phyloP scores from a whole-genome alignment of 2,797 vertebrate genomes.

The Hafferia zeledoni region DNA sequence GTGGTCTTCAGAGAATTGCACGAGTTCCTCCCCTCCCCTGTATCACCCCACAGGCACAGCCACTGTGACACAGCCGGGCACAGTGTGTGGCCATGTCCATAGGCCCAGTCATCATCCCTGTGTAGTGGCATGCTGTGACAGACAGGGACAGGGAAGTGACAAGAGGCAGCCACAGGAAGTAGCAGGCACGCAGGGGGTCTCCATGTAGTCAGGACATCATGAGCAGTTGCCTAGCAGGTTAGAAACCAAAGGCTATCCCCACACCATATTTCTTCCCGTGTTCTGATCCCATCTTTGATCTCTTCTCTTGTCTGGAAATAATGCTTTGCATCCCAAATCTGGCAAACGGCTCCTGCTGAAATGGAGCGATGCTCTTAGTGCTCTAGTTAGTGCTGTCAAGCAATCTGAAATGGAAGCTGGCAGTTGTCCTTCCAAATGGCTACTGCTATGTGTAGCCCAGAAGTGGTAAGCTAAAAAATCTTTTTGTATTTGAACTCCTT shows the following conservation, averaged over 20 bases:
- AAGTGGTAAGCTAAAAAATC: slow-evolving; percentile 77
- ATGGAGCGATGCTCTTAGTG: slow-evolving; percentile 47
- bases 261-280: not conserved
- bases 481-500: slow-evolving; percentile 79
- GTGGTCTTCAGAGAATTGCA: not conserved
- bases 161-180: not conserved
- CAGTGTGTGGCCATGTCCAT: rapidly evolving
- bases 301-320: not conserved
- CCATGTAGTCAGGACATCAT: rapidly evolving
- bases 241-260: not conserved
- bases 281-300: not conserved
- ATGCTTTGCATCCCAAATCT: not conserved
- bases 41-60: not conserved
- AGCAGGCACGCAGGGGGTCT: not conserved
- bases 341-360: not conserved
- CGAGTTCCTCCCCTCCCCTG: not conserved
- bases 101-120: rapidly evolving
- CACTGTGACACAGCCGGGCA: rapidly evolving
- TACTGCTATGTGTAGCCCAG: slow-evolving; percentile 71
- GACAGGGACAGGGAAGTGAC: not conserved
- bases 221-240: not conserved
- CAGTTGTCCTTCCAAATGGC: slow-evolving; percentile 78
- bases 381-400: slow-evolving; percentile 71
- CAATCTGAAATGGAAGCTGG: slow-evolving; percentile 74
- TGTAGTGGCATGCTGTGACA: rapidly evolving